A percentile compares a stretch with the other conserved stretches of the same genome.
phyloP scores from a whole-genome alignment of 2,888 invertebrate species.

The Drosophila monieri region DNA sequence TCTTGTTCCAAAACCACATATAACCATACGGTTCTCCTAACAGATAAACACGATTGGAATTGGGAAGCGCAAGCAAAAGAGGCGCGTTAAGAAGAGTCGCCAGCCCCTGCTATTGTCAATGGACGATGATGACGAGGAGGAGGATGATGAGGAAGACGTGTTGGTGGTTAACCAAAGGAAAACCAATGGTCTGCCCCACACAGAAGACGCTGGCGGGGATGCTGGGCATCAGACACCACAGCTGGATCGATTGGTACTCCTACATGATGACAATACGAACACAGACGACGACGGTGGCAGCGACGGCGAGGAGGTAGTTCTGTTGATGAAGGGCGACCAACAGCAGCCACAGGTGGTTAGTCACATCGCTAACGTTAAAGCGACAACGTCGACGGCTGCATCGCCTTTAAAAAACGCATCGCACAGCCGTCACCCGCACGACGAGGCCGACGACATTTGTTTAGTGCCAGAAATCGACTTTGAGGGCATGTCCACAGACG shows the following conservation, averaged over 20 bases:
- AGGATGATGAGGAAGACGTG: constrained; percentile 40
- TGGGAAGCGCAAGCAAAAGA: constrained; percentile 68
- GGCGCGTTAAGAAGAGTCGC: constrained; percentile 60
- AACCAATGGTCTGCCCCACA: constrained; percentile 30
- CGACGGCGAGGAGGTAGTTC: constrained; percentile 14
- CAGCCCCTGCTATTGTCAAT: constrained; percentile 76
- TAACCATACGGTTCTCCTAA: neutral
- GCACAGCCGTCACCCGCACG: constrained; percentile 50
- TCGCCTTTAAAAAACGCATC: constrained; percentile 54
- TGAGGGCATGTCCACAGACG: constrained; percentile 91
- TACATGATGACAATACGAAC: constrained; percentile 35
- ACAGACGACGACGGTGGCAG: constrained; percentile 46
- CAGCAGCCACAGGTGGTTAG: constrained; percentile 49
- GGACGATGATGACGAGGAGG: constrained; percentile 55
- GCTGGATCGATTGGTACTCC: constrained; percentile 42
- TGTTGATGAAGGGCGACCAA: constrained; percentile 5
- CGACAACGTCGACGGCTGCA: constrained; percentile 52
- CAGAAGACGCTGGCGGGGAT: constrained; percentile 53
- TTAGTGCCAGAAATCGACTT: constrained; percentile 93
- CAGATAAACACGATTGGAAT: constrained; percentile 79
- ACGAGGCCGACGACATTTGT: constrained; percentile 87
- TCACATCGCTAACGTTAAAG: constrained; percentile 53
- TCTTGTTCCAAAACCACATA: neutral
- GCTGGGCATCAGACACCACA: constrained; percentile 42
- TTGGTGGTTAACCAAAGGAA: constrained; percentile 58